Conservation (phyloP, 2,113 vertebrate genomes). For the Columba janthina region DNA sequence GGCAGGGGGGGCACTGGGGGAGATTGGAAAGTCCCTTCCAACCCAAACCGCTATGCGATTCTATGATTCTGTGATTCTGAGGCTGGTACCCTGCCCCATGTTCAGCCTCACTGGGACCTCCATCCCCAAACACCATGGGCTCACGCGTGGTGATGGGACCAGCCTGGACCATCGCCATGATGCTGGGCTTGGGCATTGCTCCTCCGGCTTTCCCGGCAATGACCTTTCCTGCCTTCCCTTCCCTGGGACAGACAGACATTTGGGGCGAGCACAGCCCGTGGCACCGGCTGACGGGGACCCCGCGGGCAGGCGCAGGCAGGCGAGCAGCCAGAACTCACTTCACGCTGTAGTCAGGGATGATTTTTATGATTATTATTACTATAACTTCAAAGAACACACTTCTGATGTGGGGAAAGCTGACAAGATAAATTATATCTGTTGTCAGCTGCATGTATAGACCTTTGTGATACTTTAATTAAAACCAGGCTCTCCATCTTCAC, state of each 20-base stretch:
- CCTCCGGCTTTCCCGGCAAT: not conserved
- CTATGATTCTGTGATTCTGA: too few relatives aligned
- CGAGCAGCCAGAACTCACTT: not conserved
- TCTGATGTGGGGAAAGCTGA: conserved; percentile 23
- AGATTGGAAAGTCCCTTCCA: too few relatives aligned
- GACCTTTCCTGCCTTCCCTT: not conserved
- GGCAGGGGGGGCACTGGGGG: too few relatives aligned
- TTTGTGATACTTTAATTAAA: conserved; percentile 44
- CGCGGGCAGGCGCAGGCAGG: not conserved
- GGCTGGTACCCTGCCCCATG: not conserved
- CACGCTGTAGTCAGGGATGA: not conserved
- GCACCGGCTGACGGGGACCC: not conserved
- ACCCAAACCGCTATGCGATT: too few relatives aligned
- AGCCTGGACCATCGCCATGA: fast-evolving
- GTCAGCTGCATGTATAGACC: not conserved
- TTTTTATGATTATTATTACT: not conserved
- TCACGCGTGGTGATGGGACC: fast-evolving
- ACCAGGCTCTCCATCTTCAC: not conserved
- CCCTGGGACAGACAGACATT: fast-evolving
- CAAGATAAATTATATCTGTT: conserved; percentile 11
- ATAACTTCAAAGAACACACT: not conserved
- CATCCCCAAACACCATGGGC: fast-evolving
- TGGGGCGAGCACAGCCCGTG: fast-evolving
- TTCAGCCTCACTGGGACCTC: not conserved
- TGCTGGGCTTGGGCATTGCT: not conserved